phyloP scores from a whole-genome alignment of 1,140 invertebrate genomes.

The Lethrus apterus region DNA sequence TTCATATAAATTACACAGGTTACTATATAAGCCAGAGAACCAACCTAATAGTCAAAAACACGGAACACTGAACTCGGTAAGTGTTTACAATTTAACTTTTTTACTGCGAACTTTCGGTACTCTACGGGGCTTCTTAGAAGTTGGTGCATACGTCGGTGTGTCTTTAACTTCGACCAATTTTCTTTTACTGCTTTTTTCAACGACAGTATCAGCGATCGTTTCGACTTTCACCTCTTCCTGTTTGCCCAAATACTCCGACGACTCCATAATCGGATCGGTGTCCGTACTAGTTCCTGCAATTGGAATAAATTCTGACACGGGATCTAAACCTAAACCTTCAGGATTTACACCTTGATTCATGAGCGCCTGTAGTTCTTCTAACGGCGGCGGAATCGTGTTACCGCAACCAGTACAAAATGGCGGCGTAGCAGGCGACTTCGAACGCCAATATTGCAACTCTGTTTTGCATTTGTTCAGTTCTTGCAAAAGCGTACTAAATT shows the following conservation, averaged over 20 bases:
- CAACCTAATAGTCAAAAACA: constrained; percentile 6
- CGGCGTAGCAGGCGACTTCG: constrained; percentile 68
- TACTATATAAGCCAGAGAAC: constrained; percentile 10
- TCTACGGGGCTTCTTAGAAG: constrained; percentile 22
- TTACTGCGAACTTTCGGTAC: constrained; percentile 22
- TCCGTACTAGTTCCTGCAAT: constrained; percentile 29
- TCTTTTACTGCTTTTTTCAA: constrained; percentile 16
- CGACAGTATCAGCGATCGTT: not conserved
- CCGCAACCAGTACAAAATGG: constrained; percentile 52
- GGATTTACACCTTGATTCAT: constrained; percentile 54
- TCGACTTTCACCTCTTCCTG: constrained; percentile 9
- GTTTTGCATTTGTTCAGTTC: constrained; percentile 86
- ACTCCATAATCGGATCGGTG: no score
- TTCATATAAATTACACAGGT: constrained; percentile 11
- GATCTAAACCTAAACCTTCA: constrained; percentile 41
- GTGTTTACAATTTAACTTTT: constrained; percentile 22
- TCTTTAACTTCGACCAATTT: constrained; percentile 19
- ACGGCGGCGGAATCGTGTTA: constrained; percentile 46
- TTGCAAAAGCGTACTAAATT: constrained; percentile 81
- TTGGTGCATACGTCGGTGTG: constrained; percentile 12
- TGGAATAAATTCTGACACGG: constrained; percentile 42
- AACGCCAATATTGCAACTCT: constrained; percentile 81
- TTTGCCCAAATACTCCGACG: no score
- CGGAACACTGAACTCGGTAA: constrained; percentile 1
- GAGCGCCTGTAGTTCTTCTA: constrained; percentile 52